phyloP scores from a whole-genome alignment of 2,113 vertebrate species.

The Chitala chitala region DNA sequence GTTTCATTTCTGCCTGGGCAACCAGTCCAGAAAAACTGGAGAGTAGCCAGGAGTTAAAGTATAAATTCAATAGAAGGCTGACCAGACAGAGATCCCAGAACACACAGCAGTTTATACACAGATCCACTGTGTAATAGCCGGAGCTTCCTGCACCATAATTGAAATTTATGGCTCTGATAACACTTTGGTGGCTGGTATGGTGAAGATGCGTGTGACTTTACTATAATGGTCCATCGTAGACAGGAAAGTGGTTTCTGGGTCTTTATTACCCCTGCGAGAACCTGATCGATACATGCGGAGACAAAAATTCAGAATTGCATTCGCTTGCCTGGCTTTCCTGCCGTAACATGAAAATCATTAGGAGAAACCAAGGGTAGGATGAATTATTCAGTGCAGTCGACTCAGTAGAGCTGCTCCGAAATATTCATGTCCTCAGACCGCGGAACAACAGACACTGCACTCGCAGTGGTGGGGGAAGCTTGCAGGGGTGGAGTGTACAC shows the following conservation, averaged over 20 bases:
- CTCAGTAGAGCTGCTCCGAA: slow-evolving; percentile 14
- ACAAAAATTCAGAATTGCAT: not conserved
- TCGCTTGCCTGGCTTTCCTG: too few species aligned
- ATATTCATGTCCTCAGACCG: not conserved
- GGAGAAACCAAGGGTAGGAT: slow-evolving; percentile 39
- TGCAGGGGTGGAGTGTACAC: slow-evolving; percentile 21
- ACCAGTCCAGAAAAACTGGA: not conserved
- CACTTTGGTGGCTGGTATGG: slow-evolving; percentile 32
- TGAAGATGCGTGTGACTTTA: not conserved
- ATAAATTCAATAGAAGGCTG: slow-evolving; percentile 26
- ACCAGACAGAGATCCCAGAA: slow-evolving; percentile 47
- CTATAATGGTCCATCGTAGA: not conserved
- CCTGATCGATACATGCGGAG: not conserved
- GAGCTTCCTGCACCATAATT: slow-evolving; percentile 39
- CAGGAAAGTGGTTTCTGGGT: not conserved
- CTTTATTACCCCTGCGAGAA: not conserved
- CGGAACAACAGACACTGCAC: not conserved
- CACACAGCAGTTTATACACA: slow-evolving; percentile 49
- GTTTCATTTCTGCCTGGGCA: not conserved
- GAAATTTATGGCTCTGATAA: slow-evolving; percentile 45
- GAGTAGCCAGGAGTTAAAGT: slow-evolving; percentile 37
- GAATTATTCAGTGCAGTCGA: slow-evolving; percentile 34
- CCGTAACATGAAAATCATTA: not conserved
- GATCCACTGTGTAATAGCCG: slow-evolving; percentile 37
- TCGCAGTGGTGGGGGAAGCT: too few species aligned